Evolutionary conservation across 2,797 vertebrate species (phyloP).

Genomic region (Sebastes vulpes): DNA sequence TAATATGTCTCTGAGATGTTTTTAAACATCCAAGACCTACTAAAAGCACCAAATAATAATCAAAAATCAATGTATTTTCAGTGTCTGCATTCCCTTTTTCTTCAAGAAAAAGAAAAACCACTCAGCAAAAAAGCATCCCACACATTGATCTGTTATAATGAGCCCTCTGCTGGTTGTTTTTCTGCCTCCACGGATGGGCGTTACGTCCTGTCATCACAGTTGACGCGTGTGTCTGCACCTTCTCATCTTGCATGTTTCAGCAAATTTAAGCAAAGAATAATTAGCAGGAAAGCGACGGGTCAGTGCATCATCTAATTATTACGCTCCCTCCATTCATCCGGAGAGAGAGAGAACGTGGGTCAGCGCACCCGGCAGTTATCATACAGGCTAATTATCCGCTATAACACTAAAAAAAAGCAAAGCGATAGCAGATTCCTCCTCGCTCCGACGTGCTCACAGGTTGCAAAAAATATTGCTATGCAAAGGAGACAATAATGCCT

Average conservation of each 20-base stretch:
- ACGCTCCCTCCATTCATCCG: slow-evolving; percentile 22
- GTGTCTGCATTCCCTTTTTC: neutral
- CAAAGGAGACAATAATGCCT: neutral
- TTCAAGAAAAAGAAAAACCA: neutral
- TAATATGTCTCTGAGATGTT: neutral
- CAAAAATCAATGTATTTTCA: neutral
- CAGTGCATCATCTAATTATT: slow-evolving; percentile 50
- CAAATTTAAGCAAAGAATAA: slow-evolving; percentile 41
- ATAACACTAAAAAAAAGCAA: neutral
- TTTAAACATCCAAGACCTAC: neutral
- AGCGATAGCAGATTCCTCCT: neutral
- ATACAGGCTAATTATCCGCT: slow-evolving; percentile 37
- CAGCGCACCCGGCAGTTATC: slow-evolving; percentile 22
- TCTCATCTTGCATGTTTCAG: slow-evolving; percentile 27
- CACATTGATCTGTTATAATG: neutral
- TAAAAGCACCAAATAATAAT: neutral
- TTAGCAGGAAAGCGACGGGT: slow-evolving; percentile 41
- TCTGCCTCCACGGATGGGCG: neutral
- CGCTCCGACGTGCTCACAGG: neutral
- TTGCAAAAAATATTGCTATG: neutral
- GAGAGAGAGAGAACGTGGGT: neutral
- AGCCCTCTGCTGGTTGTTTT: neutral
- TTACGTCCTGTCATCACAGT: neutral
- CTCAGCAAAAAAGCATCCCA: neutral
- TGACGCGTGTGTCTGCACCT: neutral